Conservation (phyloP, 2,888 invertebrate species). For the Cryptophagus acutangulus region DNA sequence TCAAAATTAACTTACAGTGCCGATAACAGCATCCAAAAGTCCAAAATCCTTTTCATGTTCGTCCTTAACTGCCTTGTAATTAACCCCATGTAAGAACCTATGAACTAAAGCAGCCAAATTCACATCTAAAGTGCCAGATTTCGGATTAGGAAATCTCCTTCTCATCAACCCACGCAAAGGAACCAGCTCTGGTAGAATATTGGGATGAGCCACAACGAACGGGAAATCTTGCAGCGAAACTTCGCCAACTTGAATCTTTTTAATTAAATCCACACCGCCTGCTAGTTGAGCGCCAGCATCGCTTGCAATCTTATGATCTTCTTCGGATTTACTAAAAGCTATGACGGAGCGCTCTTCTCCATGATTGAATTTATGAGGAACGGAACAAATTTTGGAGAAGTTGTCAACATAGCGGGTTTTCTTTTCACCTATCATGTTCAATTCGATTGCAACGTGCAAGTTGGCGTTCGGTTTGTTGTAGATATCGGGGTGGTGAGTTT, state of each 20-base stretch:
- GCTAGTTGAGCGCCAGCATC: conserved; percentile 68
- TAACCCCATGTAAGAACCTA: conserved; percentile 65
- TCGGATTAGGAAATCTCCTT: conserved; percentile 67
- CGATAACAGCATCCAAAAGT: conserved; percentile 60
- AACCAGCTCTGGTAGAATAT: conserved; percentile 72
- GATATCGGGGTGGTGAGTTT: conserved; percentile 78
- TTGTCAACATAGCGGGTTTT: conserved; percentile 56
- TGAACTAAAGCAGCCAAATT: conserved; percentile 60
- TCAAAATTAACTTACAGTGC: conserved; percentile 58
- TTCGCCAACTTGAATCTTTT: conserved; percentile 71
- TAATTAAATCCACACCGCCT: conserved; percentile 71
- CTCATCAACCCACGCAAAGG: conserved; percentile 73
- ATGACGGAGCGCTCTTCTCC: conserved; percentile 65
- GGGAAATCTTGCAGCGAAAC: conserved; percentile 65
- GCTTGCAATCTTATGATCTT: conserved; percentile 55
- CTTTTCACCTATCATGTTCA: conserved; percentile 73
- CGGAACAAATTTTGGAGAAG: conserved; percentile 60
- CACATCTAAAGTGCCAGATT: conserved; percentile 61
- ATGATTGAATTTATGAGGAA: conserved; percentile 67
- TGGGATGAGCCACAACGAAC: conserved; percentile 71
- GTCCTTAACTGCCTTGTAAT: conserved; percentile 63
- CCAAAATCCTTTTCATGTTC: conserved; percentile 69
- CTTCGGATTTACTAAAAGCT: conserved; percentile 68
- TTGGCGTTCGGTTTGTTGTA: conserved; percentile 70
- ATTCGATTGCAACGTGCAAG: conserved; percentile 66